These are phyloP conservation scores for Xanthia icteritia DNA, from an alignment of 2,888 invertebrate species.

Conservation along the genomic window DNA sequence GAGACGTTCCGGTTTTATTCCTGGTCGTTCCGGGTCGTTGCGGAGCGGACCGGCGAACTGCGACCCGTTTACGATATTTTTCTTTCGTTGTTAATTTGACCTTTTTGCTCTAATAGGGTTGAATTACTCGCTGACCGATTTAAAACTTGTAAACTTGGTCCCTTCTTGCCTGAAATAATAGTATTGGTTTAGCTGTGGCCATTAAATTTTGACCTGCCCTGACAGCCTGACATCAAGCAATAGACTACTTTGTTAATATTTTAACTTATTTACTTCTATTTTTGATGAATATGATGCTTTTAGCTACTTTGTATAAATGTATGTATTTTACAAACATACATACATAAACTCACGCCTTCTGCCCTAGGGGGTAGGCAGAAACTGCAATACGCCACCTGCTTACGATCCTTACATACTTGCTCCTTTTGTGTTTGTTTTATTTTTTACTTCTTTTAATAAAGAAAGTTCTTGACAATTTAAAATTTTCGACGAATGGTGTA, in stretches of 20 bases:
- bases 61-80: constrained; percentile 19
- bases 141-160: background rate
- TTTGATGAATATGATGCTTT: background rate
- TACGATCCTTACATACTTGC: background rate
- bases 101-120: background rate
- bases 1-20: constrained; percentile 16
- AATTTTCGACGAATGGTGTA: background rate
- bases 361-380: background rate
- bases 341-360: background rate
- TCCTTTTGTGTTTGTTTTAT: background rate
- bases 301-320: background rate
- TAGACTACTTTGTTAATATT: background rate
- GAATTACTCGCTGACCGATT: background rate
- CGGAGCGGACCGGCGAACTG: constrained; percentile 1
- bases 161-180: background rate
- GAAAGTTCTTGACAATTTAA: background rate
- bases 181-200: background rate
- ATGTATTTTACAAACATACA: background rate
- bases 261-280: background rate
- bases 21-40: constrained; percentile 17
- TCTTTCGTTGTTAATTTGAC: constrained; percentile 10
- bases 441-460: background rate
- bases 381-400: background rate
- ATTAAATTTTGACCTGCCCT: background rate
- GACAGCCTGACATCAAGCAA: background rate